phyloP scores from a whole-genome alignment of 2,113 vertebrate genomes.

The Pluvialis apricaria region DNA sequence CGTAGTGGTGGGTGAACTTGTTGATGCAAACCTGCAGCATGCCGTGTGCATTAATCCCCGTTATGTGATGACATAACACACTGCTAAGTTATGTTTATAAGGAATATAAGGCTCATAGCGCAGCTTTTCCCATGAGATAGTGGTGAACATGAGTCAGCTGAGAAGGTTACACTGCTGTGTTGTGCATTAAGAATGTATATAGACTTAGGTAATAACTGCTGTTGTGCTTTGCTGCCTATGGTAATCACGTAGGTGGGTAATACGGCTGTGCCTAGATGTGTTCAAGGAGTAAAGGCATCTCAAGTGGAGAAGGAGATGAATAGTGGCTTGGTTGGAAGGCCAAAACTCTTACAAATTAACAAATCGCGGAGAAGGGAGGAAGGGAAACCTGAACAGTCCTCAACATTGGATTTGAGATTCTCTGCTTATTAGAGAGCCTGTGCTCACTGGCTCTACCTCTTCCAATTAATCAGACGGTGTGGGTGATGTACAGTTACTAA shows the following conservation, averaged over 20 bases:
- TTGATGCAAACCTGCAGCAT: neutral
- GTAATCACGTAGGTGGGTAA: neutral
- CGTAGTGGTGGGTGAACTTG: neutral
- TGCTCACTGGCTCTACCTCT: neutral
- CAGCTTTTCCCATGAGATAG: neutral
- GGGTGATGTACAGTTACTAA: neutral
- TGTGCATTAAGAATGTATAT: neutral
- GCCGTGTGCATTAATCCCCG: neutral
- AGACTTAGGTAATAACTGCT: too few species aligned
- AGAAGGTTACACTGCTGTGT: neutral
- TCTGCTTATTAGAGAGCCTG: neutral
- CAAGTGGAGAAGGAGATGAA: neutral
- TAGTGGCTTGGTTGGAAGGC: neutral
- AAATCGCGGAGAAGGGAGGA: neutral
- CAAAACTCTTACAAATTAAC: neutral
- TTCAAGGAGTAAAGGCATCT: neutral
- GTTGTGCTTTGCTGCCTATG: too few species aligned
- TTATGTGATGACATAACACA: fast-evolving
- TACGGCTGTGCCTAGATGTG: neutral
- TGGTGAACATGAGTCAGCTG: neutral
- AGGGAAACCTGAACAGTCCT: neutral
- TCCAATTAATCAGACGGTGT: neutral
- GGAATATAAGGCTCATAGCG: neutral
- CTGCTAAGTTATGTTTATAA: neutral
- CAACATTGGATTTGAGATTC: neutral